phyloP scores from a whole-genome alignment of 2,113 vertebrate genomes.

The Stegastes partitus region DNA sequence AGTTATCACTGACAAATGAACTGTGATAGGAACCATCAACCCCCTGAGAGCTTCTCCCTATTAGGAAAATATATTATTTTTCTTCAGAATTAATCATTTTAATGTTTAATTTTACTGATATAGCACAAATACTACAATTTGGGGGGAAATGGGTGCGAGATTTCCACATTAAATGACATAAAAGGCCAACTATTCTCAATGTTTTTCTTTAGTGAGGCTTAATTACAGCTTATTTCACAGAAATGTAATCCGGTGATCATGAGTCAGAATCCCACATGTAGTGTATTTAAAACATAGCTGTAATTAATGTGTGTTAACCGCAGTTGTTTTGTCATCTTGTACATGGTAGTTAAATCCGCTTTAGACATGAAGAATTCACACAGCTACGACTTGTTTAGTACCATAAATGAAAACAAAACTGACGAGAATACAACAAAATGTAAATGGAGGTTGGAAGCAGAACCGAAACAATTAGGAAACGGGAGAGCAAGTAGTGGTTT shows the following conservation, averaged over 20 bases:
- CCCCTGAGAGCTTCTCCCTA: slow-evolving; percentile 38
- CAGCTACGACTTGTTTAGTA: slow-evolving; percentile 58
- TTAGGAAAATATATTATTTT: slow-evolving; percentile 56
- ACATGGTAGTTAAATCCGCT: slow-evolving; percentile 19
- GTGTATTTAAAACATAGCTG: slow-evolving; percentile 23
- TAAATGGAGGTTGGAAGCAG: not conserved
- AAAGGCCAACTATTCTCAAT: not conserved
- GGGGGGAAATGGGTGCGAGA: slow-evolving; percentile 19
- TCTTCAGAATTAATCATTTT: slow-evolving; percentile 54
- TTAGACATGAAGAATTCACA: slow-evolving; percentile 23
- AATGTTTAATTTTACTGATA: slow-evolving; percentile 52
- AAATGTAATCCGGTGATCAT: slow-evolving; percentile 9
- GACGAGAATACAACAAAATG: slow-evolving; percentile 19
- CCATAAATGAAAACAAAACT: slow-evolving; percentile 53
- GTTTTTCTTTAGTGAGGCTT: slow-evolving; percentile 12
- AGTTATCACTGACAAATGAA: slow-evolving; percentile 45
- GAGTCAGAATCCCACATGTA: slow-evolving; percentile 27
- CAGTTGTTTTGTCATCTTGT: slow-evolving; percentile 15
- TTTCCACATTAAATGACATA: slow-evolving; percentile 10
- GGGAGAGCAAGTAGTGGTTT: slow-evolving; percentile 83
- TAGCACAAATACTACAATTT: slow-evolving; percentile 42
- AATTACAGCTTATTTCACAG: slow-evolving; percentile 66
- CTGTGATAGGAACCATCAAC: slow-evolving; percentile 34
- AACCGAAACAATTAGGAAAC: not conserved
- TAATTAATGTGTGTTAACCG: not conserved